These are phyloP conservation scores for Brenthis ino DNA, from an alignment of 2,888 invertebrate species.

Conservation along the genomic window DNA sequence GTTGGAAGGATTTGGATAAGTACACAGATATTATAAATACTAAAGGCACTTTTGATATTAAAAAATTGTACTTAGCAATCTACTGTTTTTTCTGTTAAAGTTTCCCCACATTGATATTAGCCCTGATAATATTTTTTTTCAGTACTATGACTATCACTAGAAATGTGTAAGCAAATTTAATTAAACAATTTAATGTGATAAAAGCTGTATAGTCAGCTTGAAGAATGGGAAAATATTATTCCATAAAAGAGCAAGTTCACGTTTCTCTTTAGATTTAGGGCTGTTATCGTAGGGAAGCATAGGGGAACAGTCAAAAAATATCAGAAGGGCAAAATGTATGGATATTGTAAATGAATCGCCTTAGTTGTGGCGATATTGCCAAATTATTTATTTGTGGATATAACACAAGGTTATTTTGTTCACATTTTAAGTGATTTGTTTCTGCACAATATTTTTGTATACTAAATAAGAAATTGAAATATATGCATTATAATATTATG, in stretches of 20 bases:
- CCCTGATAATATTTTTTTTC: too few relatives aligned
- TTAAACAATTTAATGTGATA: background rate
- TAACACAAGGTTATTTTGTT: background rate
- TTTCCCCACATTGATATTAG: too few relatives aligned
- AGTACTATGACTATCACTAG: too few relatives aligned
- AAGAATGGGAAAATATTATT: constrained; percentile 19
- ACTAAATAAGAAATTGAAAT: too few relatives aligned
- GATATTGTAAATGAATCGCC: constrained; percentile 59
- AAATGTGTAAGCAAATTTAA: background rate
- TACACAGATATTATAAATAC: too few relatives aligned
- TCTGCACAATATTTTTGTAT: too few relatives aligned
- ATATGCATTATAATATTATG: too few relatives aligned
- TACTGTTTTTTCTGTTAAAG: too few relatives aligned
- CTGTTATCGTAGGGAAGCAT: constrained; percentile 56
- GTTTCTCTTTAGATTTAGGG: constrained; percentile 38
- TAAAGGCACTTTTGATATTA: too few relatives aligned
- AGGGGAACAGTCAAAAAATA: constrained; percentile 69
- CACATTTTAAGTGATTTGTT: too few relatives aligned
- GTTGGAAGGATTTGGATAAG: too few relatives aligned
- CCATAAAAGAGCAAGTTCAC: constrained; percentile 56
- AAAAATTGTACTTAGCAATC: too few relatives aligned
- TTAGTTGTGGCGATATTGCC: constrained; percentile 23
- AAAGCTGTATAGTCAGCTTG: constrained; percentile 2
- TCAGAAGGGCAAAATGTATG: constrained; percentile 66
- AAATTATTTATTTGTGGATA: constrained; percentile 31